Base-by-base conservation (phyloP, 2,113 vertebrate genomes). In the Apodemus sylvaticus region DNA sequence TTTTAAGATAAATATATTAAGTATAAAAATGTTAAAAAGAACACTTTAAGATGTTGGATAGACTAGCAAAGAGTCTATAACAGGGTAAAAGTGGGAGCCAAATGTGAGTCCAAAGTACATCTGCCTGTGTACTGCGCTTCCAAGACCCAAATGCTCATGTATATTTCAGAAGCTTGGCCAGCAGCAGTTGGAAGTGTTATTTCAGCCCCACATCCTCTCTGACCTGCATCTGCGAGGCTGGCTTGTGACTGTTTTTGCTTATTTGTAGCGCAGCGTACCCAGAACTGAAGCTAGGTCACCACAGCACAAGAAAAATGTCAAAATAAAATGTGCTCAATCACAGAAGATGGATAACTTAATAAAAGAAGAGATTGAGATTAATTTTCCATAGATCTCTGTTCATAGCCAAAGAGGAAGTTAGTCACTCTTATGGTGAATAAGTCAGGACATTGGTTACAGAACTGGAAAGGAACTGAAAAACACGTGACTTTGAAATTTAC, bases 281-380 rank as follows among this genome's bases (percentile, higher is more conserved):
- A 31, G 81, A 90, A 73, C 6, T 9, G 0, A 91, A 62, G 16
- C 42, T 14, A 76, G 7, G 88, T 89, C 68, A 45, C 26, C 3
- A 34, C 19, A 58, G 2, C 14, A 66, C 2, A 14, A 26, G 5
- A 53, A 90, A 89, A 82, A 73, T 51, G 17, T 64, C 24, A 83
- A 82, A 96, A 87, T 89, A 94, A 88, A 42, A 36, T 55, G 34
- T 89, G 10, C 3, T 60, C 53, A 89, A 68, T 82, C 51, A 74
- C 26, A 74, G 51, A 89, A 77, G 11, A 77, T 93, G 12, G 81
- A 79, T 24, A 36, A 92, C 74, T 86, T 87, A 58, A 74, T 74
- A 76, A 85, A 85, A 68, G 22, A 86, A 19, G 3, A 89, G n/a
- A 53, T 24, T 64, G 86, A 76, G 42, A 68, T 88, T 70, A 64